These are phyloP conservation scores for Thamnophis sirtalis DNA, from an alignment of 2,113 vertebrate genomes.

Conservation along the genomic window DNA sequence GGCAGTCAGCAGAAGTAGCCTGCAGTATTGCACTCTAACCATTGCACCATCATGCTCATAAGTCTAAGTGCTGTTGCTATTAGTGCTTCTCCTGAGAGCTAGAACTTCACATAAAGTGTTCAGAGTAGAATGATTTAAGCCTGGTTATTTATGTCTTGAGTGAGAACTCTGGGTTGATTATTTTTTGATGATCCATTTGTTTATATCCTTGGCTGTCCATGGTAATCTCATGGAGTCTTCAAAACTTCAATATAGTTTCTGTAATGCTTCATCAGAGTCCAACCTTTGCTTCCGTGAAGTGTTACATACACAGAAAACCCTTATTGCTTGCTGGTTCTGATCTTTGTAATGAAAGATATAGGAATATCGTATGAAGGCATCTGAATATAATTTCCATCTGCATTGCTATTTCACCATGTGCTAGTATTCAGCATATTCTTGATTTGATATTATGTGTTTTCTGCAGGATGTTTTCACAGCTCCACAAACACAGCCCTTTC, in stretches of 20 bases:
- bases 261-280: not conserved
- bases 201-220: not conserved
- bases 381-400: not conserved
- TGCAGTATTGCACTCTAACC: no score
- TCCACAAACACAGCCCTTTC: no score
- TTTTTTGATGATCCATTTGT: not conserved
- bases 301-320: not conserved
- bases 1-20: no score
- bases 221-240: not conserved
- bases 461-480: no score
- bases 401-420: not conserved
- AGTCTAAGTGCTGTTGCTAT: not conserved
- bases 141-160: not conserved
- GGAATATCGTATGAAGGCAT: not conserved
- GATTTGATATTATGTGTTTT: not conserved
- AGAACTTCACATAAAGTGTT: not conserved
- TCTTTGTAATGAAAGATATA: not conserved
- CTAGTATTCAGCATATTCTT: not conserved
- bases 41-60: not conserved
- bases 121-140: not conserved
- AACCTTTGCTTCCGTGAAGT: not conserved
- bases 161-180: not conserved
- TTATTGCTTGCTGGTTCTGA: not conserved
- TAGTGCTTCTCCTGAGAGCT: not conserved
- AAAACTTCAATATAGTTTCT: not conserved